These are phyloP conservation scores for Gallirallus australis DNA, from an alignment of 2,797 vertebrate genomes.

Conservation along the genomic window DNA sequence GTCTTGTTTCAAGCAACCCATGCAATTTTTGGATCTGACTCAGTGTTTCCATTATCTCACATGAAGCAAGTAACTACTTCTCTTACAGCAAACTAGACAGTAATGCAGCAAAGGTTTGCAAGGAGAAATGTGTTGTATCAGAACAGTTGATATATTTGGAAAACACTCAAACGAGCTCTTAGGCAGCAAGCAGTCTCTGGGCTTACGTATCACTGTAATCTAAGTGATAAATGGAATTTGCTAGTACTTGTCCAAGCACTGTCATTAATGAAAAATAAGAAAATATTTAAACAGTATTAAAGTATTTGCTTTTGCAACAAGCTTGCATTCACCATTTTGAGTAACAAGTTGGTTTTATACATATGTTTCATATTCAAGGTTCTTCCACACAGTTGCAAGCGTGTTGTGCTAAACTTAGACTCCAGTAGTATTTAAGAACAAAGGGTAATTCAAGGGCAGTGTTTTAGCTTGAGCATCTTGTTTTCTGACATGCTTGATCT, in stretches of 20 bases:
- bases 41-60: background rate
- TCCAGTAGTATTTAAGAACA: background rate
- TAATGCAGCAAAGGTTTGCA: background rate
- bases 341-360: background rate
- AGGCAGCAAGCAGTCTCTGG: background rate
- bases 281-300: background rate
- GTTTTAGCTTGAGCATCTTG: background rate
- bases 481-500: background rate
- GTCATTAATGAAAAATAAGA: background rate
- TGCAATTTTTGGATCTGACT: background rate
- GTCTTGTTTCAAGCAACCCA: background rate
- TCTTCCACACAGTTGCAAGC: background rate
- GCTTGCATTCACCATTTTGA: background rate
- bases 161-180: slow-evolving; percentile 5
- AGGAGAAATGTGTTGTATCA: background rate
- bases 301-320: background rate
- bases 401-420: background rate
- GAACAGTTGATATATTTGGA: background rate
- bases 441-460: background rate
- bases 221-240: background rate
- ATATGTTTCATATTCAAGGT: background rate
- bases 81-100: background rate
- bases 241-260: background rate
- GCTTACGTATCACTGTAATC: background rate
- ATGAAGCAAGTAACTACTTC: background rate